phyloP scores from a whole-genome alignment of 2,113 vertebrate species.

The Lathamus discolor region DNA sequence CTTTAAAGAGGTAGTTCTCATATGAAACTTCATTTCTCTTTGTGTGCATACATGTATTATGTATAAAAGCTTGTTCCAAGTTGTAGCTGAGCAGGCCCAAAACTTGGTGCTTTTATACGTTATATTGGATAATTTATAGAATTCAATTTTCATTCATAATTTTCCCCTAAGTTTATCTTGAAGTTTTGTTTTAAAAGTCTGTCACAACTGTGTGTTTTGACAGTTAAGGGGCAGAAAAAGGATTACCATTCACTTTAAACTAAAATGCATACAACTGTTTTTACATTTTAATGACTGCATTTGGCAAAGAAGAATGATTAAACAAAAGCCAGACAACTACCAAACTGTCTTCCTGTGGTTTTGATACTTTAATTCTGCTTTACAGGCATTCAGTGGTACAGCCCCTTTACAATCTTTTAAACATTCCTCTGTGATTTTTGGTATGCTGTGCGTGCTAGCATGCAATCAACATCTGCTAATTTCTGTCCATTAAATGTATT shows the following conservation, averaged over 20 bases:
- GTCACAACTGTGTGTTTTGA: slow-evolving; percentile 12
- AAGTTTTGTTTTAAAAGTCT: slow-evolving; percentile 18
- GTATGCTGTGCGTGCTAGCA: slow-evolving; percentile 68
- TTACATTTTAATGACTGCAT: slow-evolving; percentile 16
- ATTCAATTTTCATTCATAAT: not conserved
- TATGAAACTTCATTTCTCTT: not conserved
- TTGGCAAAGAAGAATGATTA: slow-evolving; percentile 1
- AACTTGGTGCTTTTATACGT: not conserved
- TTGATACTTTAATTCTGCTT: slow-evolving; percentile 26
- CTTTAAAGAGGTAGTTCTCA: not conserved
- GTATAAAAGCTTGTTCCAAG: not conserved
- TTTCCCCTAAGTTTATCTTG: not conserved
- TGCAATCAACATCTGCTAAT: slow-evolving; percentile 85
- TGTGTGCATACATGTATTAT: not conserved
- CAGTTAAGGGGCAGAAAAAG: slow-evolving; percentile 62
- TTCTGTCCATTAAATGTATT: slow-evolving; percentile 79
- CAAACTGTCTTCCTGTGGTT: slow-evolving; percentile 48
- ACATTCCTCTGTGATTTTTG: slow-evolving; percentile 67
- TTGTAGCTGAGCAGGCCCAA: not conserved
- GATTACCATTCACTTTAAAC: not conserved
- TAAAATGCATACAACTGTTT: not conserved
- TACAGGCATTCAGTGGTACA: not conserved
- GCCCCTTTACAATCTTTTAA: slow-evolving; percentile 14
- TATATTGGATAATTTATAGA: not conserved
- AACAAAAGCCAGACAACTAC: slow-evolving; percentile 23